Evolutionary conservation across 2,888 invertebrate genomes (phyloP), one percentile per base, ranked within the genome.

Genomic region (Folsomia manolachei): DNA sequence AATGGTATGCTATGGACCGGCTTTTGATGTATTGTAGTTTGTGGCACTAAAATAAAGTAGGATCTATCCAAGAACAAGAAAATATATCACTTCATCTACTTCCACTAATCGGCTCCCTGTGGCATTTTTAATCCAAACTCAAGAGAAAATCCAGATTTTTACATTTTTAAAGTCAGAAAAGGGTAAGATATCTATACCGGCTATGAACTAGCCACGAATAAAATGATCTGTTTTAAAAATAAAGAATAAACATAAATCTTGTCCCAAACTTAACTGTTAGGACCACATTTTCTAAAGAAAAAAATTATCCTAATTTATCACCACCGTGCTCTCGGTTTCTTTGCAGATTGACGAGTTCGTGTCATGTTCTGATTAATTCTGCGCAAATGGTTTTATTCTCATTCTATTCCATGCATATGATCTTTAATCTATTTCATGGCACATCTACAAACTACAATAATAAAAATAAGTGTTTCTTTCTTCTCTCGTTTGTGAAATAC

Each of bases 341-440:
- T 72, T 72, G 74, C 69, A 72, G 72, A 76, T 72, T 61, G 72
- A 74, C 76, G 70, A 74, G 71, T 76, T 74, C 76, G 74, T 76
- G 76, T 76, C 72, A 71, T 74, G 74, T 73, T 73, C 72, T 74
- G 74, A 70, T 74, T 39, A 39, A 4, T 39, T 9, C 39, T 9
- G 4, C 14, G 39, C 39, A 39, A 39, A 39, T 39, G 39, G 39
- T 39, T 39, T 14, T 39, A 39, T 75, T 66, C 73, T 73, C 73
- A 75, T 75, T 75, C 71, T 72, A 75, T 64, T 68, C 72, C 53
- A 62, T 63, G 27, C 73, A 69, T 66, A 27, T 61, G 63, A 66
- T 73, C 67, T 73, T 73, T 70, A 70, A 65, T 67, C 73, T 67
- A 70, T 72, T 70, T 73, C 70, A 70, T 73, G 67, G 4, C 39